phyloP scores from a whole-genome alignment of 2,113 vertebrate genomes.

The Mormoops blainvillei region DNA sequence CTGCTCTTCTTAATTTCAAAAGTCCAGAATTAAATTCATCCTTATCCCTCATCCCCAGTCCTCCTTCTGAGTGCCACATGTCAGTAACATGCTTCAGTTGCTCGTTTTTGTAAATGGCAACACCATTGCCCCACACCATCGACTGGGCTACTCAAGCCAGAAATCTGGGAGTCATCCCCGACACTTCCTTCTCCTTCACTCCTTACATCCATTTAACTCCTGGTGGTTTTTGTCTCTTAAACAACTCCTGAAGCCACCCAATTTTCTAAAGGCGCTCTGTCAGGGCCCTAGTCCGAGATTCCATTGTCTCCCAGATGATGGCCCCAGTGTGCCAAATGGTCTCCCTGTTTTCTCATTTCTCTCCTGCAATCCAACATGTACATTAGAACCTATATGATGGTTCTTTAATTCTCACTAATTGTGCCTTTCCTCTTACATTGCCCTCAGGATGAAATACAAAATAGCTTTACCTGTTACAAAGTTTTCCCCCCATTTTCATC shows the following conservation, averaged over 20 bases:
- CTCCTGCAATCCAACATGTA: neutral
- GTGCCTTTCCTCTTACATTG: neutral
- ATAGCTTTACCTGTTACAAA: neutral
- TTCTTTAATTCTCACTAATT: neutral
- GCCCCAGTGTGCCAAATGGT: neutral
- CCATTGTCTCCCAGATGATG: neutral
- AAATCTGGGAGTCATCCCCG: neutral
- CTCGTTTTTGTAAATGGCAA: neutral
- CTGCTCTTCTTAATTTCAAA: neutral
- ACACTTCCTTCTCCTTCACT: neutral
- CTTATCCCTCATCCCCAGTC: neutral
- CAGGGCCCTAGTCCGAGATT: neutral
- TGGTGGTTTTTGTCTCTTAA: neutral
- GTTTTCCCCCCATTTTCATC: neutral
- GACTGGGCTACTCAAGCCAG: neutral
- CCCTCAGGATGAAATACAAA: constrained; percentile 5
- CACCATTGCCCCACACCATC: neutral
- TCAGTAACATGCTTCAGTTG: neutral
- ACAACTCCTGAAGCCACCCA: neutral
- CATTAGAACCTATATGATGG: neutral
- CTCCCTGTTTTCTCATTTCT: neutral
- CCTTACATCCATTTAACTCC: neutral
- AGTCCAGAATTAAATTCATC: neutral
- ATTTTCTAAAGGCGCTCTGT: neutral
- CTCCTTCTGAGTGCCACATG: neutral